phyloP scores from a whole-genome alignment of 2,797 vertebrate genomes.

The Anas flavirostris region DNA sequence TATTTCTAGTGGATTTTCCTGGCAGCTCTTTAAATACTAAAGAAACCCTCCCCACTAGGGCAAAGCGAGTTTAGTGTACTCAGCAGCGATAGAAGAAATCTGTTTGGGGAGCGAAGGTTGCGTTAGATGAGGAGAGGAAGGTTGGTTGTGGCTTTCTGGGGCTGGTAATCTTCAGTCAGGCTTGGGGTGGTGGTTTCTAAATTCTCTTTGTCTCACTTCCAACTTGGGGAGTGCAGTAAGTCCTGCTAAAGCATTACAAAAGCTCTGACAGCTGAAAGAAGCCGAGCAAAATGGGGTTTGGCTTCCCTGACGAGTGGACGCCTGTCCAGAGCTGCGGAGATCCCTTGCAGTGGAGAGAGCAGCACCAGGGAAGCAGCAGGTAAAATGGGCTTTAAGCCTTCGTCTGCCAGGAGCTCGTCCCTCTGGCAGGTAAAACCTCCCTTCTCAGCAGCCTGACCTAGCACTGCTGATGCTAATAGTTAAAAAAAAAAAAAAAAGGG shows the following conservation, averaged over 20 bases:
- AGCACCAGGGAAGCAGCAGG: neutral
- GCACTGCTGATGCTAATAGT: neutral
- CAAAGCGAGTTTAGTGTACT: neutral
- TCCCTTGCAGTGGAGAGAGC: neutral
- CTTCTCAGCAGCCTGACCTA: neutral
- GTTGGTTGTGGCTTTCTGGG: neutral
- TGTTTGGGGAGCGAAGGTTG: neutral
- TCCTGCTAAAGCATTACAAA: neutral
- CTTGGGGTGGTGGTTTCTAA: neutral
- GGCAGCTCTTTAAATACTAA: neutral
- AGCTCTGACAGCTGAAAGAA: neutral
- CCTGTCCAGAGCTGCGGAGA: neutral
- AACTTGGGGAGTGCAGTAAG: neutral
- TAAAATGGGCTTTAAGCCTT: neutral
- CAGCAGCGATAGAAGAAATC: neutral
- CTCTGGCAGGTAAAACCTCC: neutral
- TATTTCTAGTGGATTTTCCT: neutral
- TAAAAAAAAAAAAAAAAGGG: constrained; percentile 35
- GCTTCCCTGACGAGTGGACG: neutral
- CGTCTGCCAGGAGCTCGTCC: neutral
- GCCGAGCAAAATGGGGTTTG: neutral
- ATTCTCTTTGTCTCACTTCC: neutral
- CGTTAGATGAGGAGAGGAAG: neutral
- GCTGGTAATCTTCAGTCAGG: neutral
- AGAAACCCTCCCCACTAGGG: neutral